A percentile compares a stretch with the other conserved stretches of the same genome.
phyloP scores from a whole-genome alignment of 2,113 vertebrate genomes.

The Lutjanus erythropterus region DNA sequence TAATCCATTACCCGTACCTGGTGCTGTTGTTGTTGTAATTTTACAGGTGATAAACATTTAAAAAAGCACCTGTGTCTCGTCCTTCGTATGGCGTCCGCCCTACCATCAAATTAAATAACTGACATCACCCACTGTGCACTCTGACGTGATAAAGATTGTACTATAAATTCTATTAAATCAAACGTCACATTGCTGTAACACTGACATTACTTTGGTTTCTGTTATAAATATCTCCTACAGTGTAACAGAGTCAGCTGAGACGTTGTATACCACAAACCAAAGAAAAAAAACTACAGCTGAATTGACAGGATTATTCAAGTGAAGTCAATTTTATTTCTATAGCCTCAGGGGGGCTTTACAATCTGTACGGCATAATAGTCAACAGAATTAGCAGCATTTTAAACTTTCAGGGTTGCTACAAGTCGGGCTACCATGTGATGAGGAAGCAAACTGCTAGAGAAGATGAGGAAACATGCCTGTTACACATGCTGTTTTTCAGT shows the following conservation, averaged over 20 bases:
- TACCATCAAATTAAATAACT: not conserved
- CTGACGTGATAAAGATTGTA: not conserved
- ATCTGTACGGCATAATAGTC: not conserved
- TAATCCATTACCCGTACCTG: too few relatives aligned
- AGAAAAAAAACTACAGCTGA: not conserved
- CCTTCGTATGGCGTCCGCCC: not conserved
- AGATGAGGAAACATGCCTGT: constrained; percentile 49
- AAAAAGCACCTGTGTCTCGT: not conserved
- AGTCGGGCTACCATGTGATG: constrained; percentile 17
- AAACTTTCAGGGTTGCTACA: constrained; percentile 14
- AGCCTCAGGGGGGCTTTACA: not conserved
- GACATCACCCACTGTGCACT: not conserved
- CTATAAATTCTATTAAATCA: not conserved
- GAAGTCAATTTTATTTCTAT: not conserved
- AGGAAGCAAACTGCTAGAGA: constrained; percentile 47
- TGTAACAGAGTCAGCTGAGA: not conserved
- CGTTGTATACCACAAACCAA: not conserved
- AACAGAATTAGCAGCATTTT: constrained; percentile 14
- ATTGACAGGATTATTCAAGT: constrained; percentile 7
- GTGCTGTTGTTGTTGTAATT: not conserved
- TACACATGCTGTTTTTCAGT: constrained; percentile 58
- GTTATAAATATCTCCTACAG: not conserved
- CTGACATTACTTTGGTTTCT: not conserved
- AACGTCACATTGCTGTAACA: not conserved
- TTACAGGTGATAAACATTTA: not conserved